These are phyloP conservation scores for Aptenodytes forsteri DNA, from an alignment of 2,113 vertebrate species.

Conservation along the genomic window DNA sequence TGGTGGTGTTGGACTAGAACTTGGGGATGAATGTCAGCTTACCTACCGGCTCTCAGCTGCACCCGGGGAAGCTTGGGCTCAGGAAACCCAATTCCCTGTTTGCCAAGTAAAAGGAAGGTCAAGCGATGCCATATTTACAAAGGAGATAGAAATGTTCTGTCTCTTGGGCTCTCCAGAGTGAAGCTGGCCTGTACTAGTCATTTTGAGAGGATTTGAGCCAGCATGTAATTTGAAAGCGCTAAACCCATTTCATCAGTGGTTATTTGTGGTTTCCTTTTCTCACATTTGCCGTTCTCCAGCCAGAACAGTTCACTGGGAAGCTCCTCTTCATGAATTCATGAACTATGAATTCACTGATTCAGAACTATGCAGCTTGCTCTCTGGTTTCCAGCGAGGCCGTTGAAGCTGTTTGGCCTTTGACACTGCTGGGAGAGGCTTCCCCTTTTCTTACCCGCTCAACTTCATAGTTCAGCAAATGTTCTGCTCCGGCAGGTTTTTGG, in stretches of 20 bases:
- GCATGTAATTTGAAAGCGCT: neutral
- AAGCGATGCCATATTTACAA: neutral
- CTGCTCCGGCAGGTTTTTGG: neutral
- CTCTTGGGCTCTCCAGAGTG: neutral
- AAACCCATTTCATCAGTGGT: conserved; percentile 8
- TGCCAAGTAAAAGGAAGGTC: neutral
- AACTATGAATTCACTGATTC: neutral
- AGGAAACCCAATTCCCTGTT: neutral
- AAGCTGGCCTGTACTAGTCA: neutral
- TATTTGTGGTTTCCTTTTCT: conserved; percentile 48
- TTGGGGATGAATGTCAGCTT: neutral
- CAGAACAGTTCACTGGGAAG: neutral
- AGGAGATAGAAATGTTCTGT: neutral
- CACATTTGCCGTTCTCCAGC: neutral
- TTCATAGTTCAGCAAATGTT: conserved; percentile 13
- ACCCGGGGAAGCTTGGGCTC: neutral
- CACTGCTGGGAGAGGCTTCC: neutral
- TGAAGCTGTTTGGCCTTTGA: conserved; percentile 22
- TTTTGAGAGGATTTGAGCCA: neutral
- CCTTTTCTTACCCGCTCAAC: conserved; percentile 4
- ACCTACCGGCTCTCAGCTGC: neutral
- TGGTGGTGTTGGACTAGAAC: neutral
- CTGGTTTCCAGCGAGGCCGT: neutral
- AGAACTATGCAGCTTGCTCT: neutral
- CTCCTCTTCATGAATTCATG: neutral